phyloP scores from a whole-genome alignment of 2,797 vertebrate species.

The Coccyzus lansbergi region DNA sequence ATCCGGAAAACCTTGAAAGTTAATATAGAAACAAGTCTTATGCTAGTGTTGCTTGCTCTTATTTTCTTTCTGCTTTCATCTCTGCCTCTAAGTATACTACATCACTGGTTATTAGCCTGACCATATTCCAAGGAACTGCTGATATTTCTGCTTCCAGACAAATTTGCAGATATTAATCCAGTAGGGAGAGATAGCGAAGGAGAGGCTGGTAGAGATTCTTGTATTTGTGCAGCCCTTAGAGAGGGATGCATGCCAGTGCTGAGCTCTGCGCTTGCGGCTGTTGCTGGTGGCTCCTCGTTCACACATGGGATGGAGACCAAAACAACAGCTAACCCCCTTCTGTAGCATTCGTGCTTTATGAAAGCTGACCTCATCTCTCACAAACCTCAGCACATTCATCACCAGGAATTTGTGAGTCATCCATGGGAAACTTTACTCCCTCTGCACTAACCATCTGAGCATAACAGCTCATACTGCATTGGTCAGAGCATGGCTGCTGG shows the following conservation, averaged over 20 bases:
- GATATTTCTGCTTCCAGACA: background rate
- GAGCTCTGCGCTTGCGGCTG: background rate
- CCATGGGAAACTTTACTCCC: background rate
- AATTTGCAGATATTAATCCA: background rate
- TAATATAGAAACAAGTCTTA: constrained; percentile 1
- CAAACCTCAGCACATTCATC: constrained; percentile 42
- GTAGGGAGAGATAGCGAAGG: background rate
- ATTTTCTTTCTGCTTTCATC: background rate
- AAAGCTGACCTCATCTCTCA: constrained; percentile 59
- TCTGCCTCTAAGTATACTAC: background rate
- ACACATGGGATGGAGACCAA: background rate
- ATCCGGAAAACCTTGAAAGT: constrained; percentile 20
- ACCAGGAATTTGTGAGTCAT: constrained; percentile 65
- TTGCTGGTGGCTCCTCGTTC: background rate
- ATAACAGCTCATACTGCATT: background rate
- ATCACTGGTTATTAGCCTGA: background rate
- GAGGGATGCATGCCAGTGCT: background rate
- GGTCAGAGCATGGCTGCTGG: background rate
- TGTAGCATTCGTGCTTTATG: background rate
- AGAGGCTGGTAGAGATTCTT: background rate
- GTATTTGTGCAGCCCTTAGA: background rate
- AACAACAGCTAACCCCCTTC: background rate
- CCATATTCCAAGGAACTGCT: background rate
- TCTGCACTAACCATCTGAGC: background rate
- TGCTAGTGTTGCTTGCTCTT: background rate